phyloP scores from a whole-genome alignment of 2,797 vertebrate species.

The Acanthurus leucopareius region DNA sequence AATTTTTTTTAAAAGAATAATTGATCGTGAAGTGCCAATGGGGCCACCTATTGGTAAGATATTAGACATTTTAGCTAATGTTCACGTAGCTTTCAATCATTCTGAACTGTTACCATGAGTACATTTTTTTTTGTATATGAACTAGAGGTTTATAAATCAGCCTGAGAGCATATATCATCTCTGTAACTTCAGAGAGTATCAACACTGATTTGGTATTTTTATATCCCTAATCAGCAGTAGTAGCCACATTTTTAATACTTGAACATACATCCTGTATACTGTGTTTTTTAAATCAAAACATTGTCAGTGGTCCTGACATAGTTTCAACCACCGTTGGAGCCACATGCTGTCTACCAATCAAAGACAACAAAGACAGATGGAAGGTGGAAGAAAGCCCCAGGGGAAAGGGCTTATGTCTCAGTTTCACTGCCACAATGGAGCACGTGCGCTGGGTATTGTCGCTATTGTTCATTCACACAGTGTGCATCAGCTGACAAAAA shows the following conservation, averaged over 20 bases:
- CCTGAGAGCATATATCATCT: no score
- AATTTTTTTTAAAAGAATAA: no score
- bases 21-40: no score
- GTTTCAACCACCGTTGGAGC: conserved; percentile 60
- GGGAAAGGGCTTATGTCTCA: conserved; percentile 79
- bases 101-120: no score
- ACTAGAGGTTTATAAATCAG: no score
- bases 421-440: conserved; percentile 82
- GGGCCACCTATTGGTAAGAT: no score
- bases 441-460: conserved; percentile 71
- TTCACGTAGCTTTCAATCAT: no score
- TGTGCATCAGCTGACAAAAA: conserved; percentile 77
- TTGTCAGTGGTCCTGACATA: conserved; percentile 45
- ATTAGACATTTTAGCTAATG: no score
- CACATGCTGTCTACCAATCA: conserved; percentile 67
- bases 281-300: conserved; percentile 72
- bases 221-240: not conserved
- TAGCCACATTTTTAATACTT: not conserved
- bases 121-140: no score
- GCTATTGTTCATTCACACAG: conserved; percentile 73
- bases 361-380: conserved; percentile 78
- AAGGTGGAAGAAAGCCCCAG: conserved; percentile 62
- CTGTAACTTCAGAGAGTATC: no score
- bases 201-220: not conserved
- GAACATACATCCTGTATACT: conserved; percentile 17